Evolutionary conservation across 2,888 invertebrate genomes (phyloP).

Genomic region (Onthophagus sagittarius): DNA sequence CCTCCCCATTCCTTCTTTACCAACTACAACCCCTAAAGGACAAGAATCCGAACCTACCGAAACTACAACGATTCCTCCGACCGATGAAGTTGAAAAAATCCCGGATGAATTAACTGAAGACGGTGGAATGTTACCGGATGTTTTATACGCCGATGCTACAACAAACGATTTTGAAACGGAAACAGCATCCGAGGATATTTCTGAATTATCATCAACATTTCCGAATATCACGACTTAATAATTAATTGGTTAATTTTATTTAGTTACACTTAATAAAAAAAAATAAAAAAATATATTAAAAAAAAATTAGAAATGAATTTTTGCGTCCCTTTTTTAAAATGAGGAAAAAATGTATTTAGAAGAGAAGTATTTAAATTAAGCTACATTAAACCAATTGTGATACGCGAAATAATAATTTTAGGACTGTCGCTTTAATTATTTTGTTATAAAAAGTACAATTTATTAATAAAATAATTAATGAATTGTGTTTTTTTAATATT

Average conservation of each 20-base stretch:
- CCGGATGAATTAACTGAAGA: conserved; percentile 45
- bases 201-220: conserved; percentile 6
- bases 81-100: conserved; percentile 37
- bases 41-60: neutral
- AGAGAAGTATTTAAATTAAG: conserved; percentile 16
- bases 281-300: conserved; percentile 5
- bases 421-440: conserved; percentile 10
- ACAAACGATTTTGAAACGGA: conserved; percentile 16
- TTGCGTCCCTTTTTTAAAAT: conserved; percentile 7
- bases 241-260: neutral
- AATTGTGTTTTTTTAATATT: conserved; percentile 14
- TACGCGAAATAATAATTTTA: conserved; percentile 23
- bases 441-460: conserved; percentile 18
- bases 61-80: conserved; percentile 29
- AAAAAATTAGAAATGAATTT: neutral
- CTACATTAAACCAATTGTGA: conserved; percentile 20
- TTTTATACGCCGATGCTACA: conserved; percentile 42
- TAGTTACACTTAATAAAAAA: neutral
- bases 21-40: conserved; percentile 10
- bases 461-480: conserved; percentile 8
- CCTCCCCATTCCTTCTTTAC: conserved; percentile 26
- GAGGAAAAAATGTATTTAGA: neutral
- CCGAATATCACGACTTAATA: conserved; percentile 22
- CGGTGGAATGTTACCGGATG: conserved; percentile 42
- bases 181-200: conserved; percentile 14